Percentiles rank a stretch among this genome's conserved stretches.
Conservation (phyloP, 2,888 invertebrate genomes). For the Andrena chrysosceles region DNA sequence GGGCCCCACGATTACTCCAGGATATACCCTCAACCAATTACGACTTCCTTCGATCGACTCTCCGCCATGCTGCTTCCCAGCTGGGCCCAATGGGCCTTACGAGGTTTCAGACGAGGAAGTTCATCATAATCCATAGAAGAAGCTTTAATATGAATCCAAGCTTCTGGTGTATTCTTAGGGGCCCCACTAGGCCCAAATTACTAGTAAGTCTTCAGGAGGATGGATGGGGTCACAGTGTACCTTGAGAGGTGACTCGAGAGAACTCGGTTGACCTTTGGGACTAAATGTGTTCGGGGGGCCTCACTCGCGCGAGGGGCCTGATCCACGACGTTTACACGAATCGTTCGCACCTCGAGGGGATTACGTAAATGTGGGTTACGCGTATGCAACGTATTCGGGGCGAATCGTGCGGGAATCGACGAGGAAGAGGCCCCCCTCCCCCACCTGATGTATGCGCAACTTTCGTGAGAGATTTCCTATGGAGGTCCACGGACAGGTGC, state of each 20-base stretch:
- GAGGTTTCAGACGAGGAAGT: constrained; percentile 35
- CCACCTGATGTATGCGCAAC: constrained; percentile 45
- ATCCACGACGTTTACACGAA: not conserved
- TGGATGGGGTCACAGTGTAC: constrained; percentile 1
- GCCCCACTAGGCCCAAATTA: not conserved
- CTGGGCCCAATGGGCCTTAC: not conserved
- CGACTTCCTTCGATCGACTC: constrained; percentile 59
- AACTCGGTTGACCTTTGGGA: constrained; percentile 28
- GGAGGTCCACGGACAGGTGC: constrained; percentile 41
- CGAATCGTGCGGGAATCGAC: constrained; percentile 35
- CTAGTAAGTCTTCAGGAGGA: not conserved
- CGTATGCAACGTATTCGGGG: constrained; percentile 17
- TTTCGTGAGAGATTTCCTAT: constrained; percentile 71
- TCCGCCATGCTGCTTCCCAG: constrained; percentile 11
- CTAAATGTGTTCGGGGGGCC: not conserved
- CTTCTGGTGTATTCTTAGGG: no score
- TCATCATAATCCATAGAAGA: no score
- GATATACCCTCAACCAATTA: constrained; percentile 55
- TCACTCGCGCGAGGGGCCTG: not conserved
- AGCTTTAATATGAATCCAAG: no score
- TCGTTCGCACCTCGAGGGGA: not conserved
- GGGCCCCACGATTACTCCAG: constrained; percentile 35
- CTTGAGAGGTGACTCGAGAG: constrained; percentile 10
- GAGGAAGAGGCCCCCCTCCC: constrained; percentile 3
- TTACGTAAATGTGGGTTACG: constrained; percentile 45